Base-by-base conservation (phyloP, 2,888 invertebrate genomes). In the Tenthredo mesomela region DNA sequence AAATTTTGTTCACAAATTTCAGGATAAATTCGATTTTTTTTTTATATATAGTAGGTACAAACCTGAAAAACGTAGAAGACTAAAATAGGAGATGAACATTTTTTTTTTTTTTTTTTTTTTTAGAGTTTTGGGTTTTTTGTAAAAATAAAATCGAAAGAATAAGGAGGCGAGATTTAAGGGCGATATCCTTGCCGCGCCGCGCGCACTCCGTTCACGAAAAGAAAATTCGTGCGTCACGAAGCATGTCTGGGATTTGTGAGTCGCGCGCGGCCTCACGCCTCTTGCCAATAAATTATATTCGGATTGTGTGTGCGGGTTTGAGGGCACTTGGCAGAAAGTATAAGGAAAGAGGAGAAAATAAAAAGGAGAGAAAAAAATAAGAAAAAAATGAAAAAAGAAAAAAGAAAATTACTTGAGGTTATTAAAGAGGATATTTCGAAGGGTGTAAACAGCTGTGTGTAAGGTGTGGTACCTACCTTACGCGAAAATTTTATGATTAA, bases 151-250 rank as follows among this genome's bases (percentile, higher is more conserved):
- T n/a, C n/a, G n/a, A 4, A 61, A 61, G 25, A 61, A 25, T 25
- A 50, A 54, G 61, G 9, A 25, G 18, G 18, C 29, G 25, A 61
- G 12, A 61, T 61, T 61, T 12, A 12, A 61, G 61, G 7, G 12
- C 61, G 61, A 61, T 25, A 25, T 61, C 25, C 61, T 61, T 4
- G 3, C 61, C 61, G 12, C 61, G 3, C 61, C 12, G n/a, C 2
- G 12, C 61, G 12, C 61, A 10, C 61, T 25, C 2, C 2, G 12
- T 61, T 21, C 12, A 1, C 25, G 6, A 9, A 61, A 61, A 25
- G 4, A 61, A 67, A 67, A 67, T 67, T 67, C 67, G 67, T 67
- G 67, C 67, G 67, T 67, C 33, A 25, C 33, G 67, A 67, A 67
- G 67, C 33, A 33, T 18, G 67, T 67, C 67, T 33, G 67, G 67